phyloP scores from a whole-genome alignment of 1,140 invertebrate species.

The Hylaeus volcanicus region DNA sequence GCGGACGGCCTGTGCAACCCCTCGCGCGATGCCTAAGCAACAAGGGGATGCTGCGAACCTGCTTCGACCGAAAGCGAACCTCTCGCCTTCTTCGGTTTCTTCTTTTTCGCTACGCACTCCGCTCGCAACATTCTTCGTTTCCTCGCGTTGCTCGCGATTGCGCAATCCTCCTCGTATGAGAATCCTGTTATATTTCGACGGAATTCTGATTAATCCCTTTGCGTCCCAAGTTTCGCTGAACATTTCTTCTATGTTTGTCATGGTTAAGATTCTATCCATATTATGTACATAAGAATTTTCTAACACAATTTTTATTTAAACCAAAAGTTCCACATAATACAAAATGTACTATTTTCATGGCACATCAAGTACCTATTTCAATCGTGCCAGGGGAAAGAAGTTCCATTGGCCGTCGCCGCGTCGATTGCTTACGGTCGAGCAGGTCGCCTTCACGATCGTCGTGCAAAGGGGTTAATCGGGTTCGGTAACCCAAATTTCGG shows the following conservation, averaged over 20 bases:
- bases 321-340: too few relatives aligned
- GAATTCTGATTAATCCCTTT: too few relatives aligned
- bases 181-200: not conserved
- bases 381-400: too few relatives aligned
- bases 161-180: not conserved
- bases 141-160: not conserved
- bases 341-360: too few relatives aligned
- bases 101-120: not conserved
- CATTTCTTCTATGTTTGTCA: too few relatives aligned
- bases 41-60: constrained; percentile 57
- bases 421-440: constrained; percentile 6
- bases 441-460: not conserved
- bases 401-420: not conserved
- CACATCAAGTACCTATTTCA: too few relatives aligned
- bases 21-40: constrained; percentile 47
- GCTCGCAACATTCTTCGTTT: constrained; percentile 5
- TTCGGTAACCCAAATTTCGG: constrained; percentile 43
- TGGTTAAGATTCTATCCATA: too few relatives aligned
- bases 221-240: too few relatives aligned
- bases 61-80: constrained; percentile 42
- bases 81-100: constrained; percentile 22
- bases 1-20: constrained; percentile 30
- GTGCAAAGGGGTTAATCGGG: constrained; percentile 35
- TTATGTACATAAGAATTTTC: too few relatives aligned
- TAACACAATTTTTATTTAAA: too few relatives aligned